phyloP scores from a whole-genome alignment of 2,797 vertebrate genomes.

The Sebastes umbrosus region DNA sequence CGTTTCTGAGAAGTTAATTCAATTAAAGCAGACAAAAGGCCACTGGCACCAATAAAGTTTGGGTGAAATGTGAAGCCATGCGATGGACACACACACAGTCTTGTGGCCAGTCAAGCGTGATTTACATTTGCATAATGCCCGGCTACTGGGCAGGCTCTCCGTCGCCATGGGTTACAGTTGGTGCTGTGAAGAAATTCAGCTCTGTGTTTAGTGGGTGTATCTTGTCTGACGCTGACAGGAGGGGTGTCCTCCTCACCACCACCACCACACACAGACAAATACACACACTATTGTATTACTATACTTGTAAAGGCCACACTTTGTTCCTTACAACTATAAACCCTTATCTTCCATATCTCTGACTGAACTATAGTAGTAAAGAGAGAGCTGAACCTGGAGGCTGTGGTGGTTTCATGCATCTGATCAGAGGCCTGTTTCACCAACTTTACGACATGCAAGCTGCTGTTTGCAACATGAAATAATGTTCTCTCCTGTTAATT shows the following conservation, averaged over 20 bases:
- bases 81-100: slow-evolving; percentile 43
- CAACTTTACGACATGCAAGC: background rate
- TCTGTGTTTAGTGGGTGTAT: slow-evolving; percentile 22
- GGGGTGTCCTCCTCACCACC: background rate
- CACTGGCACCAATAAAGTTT: slow-evolving; percentile 64
- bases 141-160: slow-evolving; percentile 37
- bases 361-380: background rate
- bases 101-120: slow-evolving; percentile 51
- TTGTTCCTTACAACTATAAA: background rate
- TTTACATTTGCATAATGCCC: slow-evolving; percentile 64
- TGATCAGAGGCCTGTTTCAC: background rate
- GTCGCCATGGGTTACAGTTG: slow-evolving; percentile 63
- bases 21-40: slow-evolving; percentile 72
- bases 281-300: background rate
- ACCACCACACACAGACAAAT: slow-evolving; percentile 13
- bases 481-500: background rate
- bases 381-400: background rate
- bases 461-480: background rate
- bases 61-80: slow-evolving; percentile 62
- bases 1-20: slow-evolving; percentile 68
- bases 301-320: background rate
- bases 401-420: background rate
- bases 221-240: slow-evolving; percentile 33
- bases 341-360: background rate
- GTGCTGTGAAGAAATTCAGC: slow-evolving; percentile 44